These are phyloP conservation scores for Cerceris rybyensis DNA, from an alignment of 2,888 invertebrate species.

Conservation along the genomic window DNA sequence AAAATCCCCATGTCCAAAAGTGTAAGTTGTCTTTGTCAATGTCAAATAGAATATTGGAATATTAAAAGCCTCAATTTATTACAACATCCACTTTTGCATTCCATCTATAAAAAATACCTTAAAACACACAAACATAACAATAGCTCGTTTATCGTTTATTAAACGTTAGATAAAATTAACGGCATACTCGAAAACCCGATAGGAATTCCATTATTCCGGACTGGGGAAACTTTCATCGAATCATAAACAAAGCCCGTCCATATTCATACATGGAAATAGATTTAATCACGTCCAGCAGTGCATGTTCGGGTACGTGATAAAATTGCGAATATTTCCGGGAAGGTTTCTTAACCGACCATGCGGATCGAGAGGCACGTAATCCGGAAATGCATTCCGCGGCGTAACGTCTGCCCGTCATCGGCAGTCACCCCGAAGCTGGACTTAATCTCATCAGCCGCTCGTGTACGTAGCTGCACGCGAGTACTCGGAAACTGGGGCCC, in stretches of 20 bases:
- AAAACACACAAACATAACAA: too few relatives aligned
- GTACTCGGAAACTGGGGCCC: neutral
- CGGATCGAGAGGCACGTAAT: slow-evolving; percentile 46
- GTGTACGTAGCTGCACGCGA: slow-evolving; percentile 11
- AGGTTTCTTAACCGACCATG: slow-evolving; percentile 43
- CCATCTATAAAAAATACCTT: too few relatives aligned
- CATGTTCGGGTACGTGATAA: slow-evolving; percentile 49
- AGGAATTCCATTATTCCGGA: slow-evolving; percentile 44
- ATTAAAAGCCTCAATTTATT: too few relatives aligned
- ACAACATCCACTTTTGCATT: too few relatives aligned
- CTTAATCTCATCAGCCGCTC: slow-evolving; percentile 59
- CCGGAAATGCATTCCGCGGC: slow-evolving; percentile 61
- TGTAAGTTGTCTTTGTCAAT: too few relatives aligned
- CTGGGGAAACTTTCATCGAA: slow-evolving; percentile 52
- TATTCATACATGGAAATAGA: slow-evolving; percentile 59
- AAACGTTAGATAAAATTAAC: neutral
- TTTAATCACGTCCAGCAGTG: slow-evolving; percentile 47
- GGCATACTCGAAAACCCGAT: slow-evolving; percentile 27
- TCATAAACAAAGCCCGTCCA: slow-evolving; percentile 60
- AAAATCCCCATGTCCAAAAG: too few relatives aligned
- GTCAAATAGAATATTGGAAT: too few relatives aligned
- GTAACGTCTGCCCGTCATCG: slow-evolving; percentile 59
- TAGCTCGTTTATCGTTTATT: neutral
- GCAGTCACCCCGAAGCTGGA: slow-evolving; percentile 68
- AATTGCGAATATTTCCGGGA: slow-evolving; percentile 57